A percentile compares a stretch with the other conserved stretches of the same genome.
Conservation (phyloP, 2,888 invertebrate genomes). For the Drosophila conformis region DNA sequence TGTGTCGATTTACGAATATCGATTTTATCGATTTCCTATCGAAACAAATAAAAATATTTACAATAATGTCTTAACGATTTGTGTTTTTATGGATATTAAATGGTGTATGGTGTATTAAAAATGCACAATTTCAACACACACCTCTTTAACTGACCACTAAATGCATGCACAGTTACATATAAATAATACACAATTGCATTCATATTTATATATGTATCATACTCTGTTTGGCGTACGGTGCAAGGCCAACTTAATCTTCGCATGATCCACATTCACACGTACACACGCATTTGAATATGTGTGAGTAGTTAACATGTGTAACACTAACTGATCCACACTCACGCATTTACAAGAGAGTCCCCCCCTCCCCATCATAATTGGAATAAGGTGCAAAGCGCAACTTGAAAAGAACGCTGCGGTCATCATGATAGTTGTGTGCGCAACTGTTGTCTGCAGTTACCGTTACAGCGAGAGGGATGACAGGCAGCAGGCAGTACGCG, state of each 20-base stretch:
- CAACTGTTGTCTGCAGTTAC: conserved; percentile 34
- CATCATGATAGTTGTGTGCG: conserved; percentile 15
- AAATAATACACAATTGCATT: not conserved
- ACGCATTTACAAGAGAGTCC: not conserved
- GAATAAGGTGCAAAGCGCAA: not conserved
- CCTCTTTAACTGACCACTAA: not conserved
- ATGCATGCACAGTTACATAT: not conserved
- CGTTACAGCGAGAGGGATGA: conserved; percentile 14
- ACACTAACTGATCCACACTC: not conserved
- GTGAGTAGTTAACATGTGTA: not conserved
- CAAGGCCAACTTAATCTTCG: not conserved
- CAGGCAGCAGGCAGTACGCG: not conserved
- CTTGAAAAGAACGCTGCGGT: conserved; percentile 21
- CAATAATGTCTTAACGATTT: too few relatives aligned
- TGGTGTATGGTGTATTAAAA: not conserved
- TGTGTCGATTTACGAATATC: too few relatives aligned
- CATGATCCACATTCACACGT: not conserved
- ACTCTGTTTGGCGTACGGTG: not conserved
- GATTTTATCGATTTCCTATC: too few relatives aligned
- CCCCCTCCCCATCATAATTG: accelerated
- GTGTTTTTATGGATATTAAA: not conserved
- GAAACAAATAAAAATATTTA: too few relatives aligned
- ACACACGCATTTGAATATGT: not conserved
- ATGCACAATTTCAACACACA: not conserved
- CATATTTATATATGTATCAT: not conserved